Conservation (phyloP, 1,140 invertebrate genomes). For the Nylanderia fulva region DNA sequence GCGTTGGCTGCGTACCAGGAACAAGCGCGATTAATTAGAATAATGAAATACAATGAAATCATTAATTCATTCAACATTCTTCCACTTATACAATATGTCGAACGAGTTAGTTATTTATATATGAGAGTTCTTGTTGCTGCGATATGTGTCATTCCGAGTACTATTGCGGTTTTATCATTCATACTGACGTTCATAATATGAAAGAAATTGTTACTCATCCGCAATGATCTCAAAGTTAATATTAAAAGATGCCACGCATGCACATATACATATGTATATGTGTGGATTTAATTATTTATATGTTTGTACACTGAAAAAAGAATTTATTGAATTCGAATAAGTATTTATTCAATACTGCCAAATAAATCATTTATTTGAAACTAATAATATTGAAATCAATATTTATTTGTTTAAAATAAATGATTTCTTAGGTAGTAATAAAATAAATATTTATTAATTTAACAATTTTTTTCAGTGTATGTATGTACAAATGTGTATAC, state of each 20-base stretch:
- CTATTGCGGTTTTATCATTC: conserved; percentile 15
- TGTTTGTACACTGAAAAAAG: too few relatives aligned
- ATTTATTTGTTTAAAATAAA: too few relatives aligned
- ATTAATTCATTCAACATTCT: conserved; percentile 50
- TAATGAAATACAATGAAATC: conserved; percentile 44
- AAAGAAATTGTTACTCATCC: background rate
- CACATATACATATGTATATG: too few relatives aligned
- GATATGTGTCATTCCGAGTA: conserved; percentile 15
- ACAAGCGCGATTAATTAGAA: conserved; percentile 48
- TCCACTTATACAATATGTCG: conserved; percentile 30
- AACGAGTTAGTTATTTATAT: conserved; percentile 1
- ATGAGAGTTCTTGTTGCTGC: background rate
- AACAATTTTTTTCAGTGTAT: too few relatives aligned
- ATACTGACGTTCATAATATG: background rate
- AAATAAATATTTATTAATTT: too few relatives aligned
- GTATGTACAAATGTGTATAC: too few relatives aligned
- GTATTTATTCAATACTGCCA: too few relatives aligned
- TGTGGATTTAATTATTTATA: too few relatives aligned
- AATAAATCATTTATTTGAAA: too few relatives aligned
- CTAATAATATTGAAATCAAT: too few relatives aligned
- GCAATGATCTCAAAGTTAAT: background rate
- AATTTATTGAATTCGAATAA: too few relatives aligned
- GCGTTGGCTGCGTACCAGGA: conserved; percentile 42
- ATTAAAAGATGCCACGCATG: background rate
- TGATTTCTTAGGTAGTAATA: too few relatives aligned